phyloP scores from a whole-genome alignment of 2,888 invertebrate genomes.

The Leistus spinibarbis region DNA sequence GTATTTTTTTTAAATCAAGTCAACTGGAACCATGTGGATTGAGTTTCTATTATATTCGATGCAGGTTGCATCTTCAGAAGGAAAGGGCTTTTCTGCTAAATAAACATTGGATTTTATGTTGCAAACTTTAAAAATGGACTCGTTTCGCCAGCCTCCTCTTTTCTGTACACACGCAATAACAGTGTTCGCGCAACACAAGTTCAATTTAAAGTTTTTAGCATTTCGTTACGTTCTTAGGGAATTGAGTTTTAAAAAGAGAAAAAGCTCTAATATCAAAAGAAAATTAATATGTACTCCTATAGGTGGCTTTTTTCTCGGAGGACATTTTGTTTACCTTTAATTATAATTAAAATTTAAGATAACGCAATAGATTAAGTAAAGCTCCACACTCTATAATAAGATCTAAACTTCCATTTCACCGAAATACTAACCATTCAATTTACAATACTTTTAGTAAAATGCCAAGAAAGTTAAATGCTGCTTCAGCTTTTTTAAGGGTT shows the following conservation, averaged over 20 bases:
- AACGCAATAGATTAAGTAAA: too few relatives aligned
- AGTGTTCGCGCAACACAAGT: slow-evolving; percentile 11
- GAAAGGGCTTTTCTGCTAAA: too few relatives aligned
- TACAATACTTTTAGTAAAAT: too few relatives aligned
- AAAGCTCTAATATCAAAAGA: slow-evolving; percentile 30
- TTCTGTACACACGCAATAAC: not conserved
- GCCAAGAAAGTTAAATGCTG: too few relatives aligned
- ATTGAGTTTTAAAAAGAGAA: slow-evolving; percentile 32
- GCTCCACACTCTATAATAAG: too few relatives aligned
- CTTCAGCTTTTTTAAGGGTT: too few relatives aligned
- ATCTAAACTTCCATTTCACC: too few relatives aligned
- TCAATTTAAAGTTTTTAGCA: slow-evolving; percentile 39
- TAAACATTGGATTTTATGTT: not conserved
- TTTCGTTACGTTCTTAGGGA: slow-evolving; percentile 37
- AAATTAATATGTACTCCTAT: slow-evolving; percentile 34
- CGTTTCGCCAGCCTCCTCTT: not conserved
- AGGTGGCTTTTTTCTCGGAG: not conserved
- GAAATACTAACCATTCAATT: too few relatives aligned
- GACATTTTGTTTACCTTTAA: not conserved
- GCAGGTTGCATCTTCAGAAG: too few relatives aligned
- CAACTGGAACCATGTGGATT: too few relatives aligned
- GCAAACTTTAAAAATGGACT: not conserved
- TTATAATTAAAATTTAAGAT: not conserved
- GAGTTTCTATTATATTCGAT: too few relatives aligned
- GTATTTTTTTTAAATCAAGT: too few relatives aligned